Conservation (phyloP, 35 echinoderm and acorn worm genomes). For the Eucidaris tribuloides region DNA sequence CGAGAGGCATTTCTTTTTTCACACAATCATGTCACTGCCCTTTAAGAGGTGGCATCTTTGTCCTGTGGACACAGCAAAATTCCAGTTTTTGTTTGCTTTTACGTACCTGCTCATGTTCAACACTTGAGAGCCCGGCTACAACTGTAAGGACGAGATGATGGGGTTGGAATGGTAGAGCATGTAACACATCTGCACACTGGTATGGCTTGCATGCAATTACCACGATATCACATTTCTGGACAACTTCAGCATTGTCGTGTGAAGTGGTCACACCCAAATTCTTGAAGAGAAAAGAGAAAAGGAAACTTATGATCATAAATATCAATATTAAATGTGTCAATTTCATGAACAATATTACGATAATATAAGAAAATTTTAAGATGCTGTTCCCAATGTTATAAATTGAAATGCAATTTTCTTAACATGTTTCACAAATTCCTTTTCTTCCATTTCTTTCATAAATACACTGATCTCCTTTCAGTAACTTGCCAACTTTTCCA, state of each 20-base stretch:
- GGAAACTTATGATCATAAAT: no score
- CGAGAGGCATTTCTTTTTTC: no score
- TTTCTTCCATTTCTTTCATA: background rate
- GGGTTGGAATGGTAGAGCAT: background rate
- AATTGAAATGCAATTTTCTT: background rate
- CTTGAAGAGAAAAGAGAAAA: no score
- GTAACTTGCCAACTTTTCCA: no score
- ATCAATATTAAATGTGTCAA: no score
- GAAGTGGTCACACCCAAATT: constrained; percentile 6
- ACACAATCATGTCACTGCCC: no score
- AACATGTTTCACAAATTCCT: background rate
- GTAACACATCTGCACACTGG: constrained; percentile 17
- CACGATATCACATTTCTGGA: background rate
- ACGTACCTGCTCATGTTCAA: constrained; percentile 18
- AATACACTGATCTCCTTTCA: no score
- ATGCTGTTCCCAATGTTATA: background rate
- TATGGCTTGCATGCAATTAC: constrained; percentile 50
- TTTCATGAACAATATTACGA: background rate
- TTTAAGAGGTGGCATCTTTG: no score
- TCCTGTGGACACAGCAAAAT: background rate
- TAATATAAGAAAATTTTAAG: background rate
- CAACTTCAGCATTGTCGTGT: constrained; percentile 33
- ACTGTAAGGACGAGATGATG: constrained; percentile 19
- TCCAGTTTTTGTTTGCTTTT: background rate
- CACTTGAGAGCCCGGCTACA: background rate